Evolutionary conservation across 53 echinoderm and acorn worm species (phyloP).

Genomic region (Mesocentrotus franciscanus): DNA sequence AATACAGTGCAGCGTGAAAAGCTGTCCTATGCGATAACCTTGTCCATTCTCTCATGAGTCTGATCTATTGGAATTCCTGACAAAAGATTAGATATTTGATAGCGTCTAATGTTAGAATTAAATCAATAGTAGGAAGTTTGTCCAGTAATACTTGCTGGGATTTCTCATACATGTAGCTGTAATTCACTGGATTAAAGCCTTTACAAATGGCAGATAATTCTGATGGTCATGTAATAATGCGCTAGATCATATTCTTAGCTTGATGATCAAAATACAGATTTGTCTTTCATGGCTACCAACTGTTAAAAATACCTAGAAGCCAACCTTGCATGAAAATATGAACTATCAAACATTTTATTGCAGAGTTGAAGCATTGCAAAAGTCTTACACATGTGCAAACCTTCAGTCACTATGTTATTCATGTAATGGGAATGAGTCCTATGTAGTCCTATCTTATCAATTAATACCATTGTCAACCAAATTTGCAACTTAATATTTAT

Average conservation of each 20-base stretch:
- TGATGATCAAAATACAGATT: not conserved
- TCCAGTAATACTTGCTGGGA: not conserved
- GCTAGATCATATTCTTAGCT: conserved; percentile 8
- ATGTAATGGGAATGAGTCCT: too few species aligned
- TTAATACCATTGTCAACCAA: too few species aligned
- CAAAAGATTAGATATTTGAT: not conserved
- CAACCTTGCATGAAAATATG: not conserved
- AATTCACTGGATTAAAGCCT: not conserved
- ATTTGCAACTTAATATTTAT: too few species aligned
- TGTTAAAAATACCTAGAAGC: not conserved
- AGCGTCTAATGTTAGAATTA: not conserved
- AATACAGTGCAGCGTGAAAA: conserved; percentile 1
- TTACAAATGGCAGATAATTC: not conserved
- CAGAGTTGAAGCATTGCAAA: not conserved
- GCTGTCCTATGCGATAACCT: not conserved
- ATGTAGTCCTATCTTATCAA: too few species aligned
- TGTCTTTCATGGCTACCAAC: not conserved
- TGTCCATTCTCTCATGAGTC: not conserved
- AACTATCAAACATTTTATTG: not conserved
- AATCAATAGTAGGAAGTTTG: not conserved
- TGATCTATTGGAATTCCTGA: not conserved
- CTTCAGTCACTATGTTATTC: not conserved
- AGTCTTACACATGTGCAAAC: not conserved
- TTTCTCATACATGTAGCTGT: not conserved
- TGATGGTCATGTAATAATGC: not conserved